phyloP scores from a whole-genome alignment of 1,140 invertebrate species.

The Aleiodes sp. region DNA sequence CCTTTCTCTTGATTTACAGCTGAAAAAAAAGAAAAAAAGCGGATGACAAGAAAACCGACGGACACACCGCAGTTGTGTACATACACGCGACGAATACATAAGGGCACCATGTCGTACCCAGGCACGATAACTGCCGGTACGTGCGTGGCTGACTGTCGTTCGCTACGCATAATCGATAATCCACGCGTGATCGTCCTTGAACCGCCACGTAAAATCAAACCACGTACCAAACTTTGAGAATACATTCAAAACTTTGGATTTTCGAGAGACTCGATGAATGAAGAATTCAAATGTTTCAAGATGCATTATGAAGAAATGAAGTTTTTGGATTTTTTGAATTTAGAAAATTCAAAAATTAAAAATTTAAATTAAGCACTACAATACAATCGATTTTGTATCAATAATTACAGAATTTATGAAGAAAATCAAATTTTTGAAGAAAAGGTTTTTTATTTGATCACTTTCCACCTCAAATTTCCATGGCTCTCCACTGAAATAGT shows the following conservation, averaged over 20 bases:
- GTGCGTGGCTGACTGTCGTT: constrained; percentile 32
- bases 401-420: no score
- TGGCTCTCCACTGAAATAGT: no score
- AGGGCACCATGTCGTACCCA: constrained; percentile 14
- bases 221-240: not conserved
- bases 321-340: no score
- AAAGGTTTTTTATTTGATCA: no score
- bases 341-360: no score
- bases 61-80: not conserved
- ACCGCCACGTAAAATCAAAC: not conserved
- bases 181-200: constrained; percentile 18
- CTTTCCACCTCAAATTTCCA: no score
- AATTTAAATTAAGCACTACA: no score
- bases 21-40: not conserved
- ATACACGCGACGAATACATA: constrained; percentile 9
- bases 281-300: not conserved
- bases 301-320: no score
- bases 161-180: constrained; percentile 36
- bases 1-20: not conserved
- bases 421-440: no score
- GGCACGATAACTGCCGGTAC: constrained; percentile 29
- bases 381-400: no score
- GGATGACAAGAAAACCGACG: not conserved
- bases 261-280: not conserved
- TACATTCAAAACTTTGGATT: not conserved